Percentiles rank a stretch among this genome's conserved stretches.
phyloP scores from a whole-genome alignment of 2,888 invertebrate species.

The Polydrusus pterygomalis region DNA sequence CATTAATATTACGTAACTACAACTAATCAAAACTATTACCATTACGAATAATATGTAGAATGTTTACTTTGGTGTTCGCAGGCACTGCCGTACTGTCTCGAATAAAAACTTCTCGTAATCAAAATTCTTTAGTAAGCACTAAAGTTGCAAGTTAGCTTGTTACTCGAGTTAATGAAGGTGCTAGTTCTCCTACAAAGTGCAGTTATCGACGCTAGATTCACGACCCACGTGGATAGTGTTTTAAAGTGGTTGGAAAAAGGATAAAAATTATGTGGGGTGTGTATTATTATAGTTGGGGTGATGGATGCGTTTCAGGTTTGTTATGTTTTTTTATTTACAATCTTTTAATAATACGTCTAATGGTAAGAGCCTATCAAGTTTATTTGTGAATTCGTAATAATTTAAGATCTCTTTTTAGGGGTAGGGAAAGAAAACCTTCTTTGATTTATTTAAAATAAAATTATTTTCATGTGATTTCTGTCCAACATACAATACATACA shows the following conservation, averaged over 20 bases:
- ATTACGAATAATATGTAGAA: too few relatives aligned
- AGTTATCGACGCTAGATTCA: neutral
- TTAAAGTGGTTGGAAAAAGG: neutral
- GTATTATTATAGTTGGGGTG: neutral
- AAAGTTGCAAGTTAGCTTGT: conserved; percentile 26
- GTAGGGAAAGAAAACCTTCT: too few relatives aligned
- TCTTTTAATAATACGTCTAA: too few relatives aligned
- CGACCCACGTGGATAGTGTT: neutral
- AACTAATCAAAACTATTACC: neutral
- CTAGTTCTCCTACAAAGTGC: conserved; percentile 3
- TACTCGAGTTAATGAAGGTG: conserved; percentile 17
- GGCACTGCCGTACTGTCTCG: conserved; percentile 8
- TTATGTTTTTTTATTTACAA: neutral
- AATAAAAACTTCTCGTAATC: neutral
- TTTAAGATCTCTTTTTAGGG: too few relatives aligned
- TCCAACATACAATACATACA: too few relatives aligned
- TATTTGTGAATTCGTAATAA: too few relatives aligned
- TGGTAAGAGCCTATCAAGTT: too few relatives aligned
- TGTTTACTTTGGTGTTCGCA: neutral
- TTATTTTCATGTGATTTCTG: too few relatives aligned
- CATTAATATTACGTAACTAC: too few relatives aligned
- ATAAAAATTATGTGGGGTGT: conserved; percentile 10
- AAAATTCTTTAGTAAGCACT: conserved; percentile 19
- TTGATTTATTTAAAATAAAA: too few relatives aligned
- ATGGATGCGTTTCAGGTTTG: neutral